Conservation (phyloP, 2,888 invertebrate genomes). For the Sarcophaga carnaria region DNA sequence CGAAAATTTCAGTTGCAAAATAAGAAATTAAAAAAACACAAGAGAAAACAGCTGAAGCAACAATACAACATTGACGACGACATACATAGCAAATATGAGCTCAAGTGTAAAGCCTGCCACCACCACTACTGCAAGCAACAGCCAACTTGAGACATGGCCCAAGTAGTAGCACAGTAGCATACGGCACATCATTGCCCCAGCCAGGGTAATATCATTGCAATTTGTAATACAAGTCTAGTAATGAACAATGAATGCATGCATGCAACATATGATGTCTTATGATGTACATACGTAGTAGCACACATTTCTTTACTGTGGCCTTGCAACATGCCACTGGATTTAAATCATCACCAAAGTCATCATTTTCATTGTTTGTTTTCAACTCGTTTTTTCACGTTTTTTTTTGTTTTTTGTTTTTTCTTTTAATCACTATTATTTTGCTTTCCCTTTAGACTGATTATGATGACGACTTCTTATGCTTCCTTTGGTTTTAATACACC, state of each 20-base stretch:
- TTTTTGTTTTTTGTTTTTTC: not conserved
- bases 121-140: slow-evolving; percentile 19
- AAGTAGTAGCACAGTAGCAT: slow-evolving; percentile 1
- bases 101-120: slow-evolving; percentile 66
- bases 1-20: slow-evolving; percentile 31
- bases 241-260: slow-evolving; percentile 29
- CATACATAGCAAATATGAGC: slow-evolving; percentile 71
- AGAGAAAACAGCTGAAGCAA: slow-evolving; percentile 69
- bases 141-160: slow-evolving; percentile 54
- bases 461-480: not conserved
- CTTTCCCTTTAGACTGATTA: slow-evolving; percentile 9
- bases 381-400: not conserved
- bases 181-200: not conserved
- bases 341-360: slow-evolving; percentile 60
- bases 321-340: slow-evolving; percentile 65
- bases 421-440: not conserved
- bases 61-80: slow-evolving; percentile 54
- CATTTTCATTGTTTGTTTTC: slow-evolving; percentile 26
- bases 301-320: slow-evolving; percentile 45
- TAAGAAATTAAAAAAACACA: not conserved
- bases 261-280: slow-evolving; percentile 55
- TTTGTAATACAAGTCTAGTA: slow-evolving; percentile 32
- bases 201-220: no score
- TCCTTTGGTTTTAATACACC: slow-evolving; percentile 3
- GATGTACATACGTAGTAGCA: not conserved